Conservation (phyloP, 2,797 vertebrate genomes). For the Diceros bicornis region DNA sequence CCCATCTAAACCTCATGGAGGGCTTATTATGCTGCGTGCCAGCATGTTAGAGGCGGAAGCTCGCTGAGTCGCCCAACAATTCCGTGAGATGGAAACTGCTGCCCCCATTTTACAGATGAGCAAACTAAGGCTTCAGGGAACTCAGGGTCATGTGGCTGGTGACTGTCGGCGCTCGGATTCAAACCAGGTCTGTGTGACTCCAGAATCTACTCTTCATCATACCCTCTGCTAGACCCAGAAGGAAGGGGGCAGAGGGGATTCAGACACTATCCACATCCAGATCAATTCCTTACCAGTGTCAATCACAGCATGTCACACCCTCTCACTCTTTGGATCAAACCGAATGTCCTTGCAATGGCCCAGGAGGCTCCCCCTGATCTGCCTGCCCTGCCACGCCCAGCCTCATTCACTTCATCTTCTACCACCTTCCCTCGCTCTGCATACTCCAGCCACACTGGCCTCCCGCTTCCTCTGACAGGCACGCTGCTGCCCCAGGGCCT, state of each 20-base stretch:
- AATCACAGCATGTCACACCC: neutral
- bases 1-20: neutral
- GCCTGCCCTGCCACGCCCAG: too few species aligned
- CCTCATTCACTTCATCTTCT: neutral
- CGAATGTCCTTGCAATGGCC: neutral
- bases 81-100: neutral
- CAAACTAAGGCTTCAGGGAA: neutral
- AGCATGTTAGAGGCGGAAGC: neutral
- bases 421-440: neutral
- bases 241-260: neutral
- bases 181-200: neutral
- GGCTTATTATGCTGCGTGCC: neutral
- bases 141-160: neutral
- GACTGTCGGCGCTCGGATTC: fast-evolving
- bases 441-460: neutral
- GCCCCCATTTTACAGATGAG: neutral
- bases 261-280: too few species aligned
- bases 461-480: neutral
- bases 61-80: fast-evolving
- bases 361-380: neutral
- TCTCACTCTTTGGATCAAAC: neutral
- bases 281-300: neutral
- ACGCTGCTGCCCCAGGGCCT: neutral
- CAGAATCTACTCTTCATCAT: neutral
- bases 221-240: neutral